Evolutionary conservation across 2,797 vertebrate species (phyloP), one percentile per base, ranked within the genome.

Genomic region (Enteromius argenteus): DNA sequence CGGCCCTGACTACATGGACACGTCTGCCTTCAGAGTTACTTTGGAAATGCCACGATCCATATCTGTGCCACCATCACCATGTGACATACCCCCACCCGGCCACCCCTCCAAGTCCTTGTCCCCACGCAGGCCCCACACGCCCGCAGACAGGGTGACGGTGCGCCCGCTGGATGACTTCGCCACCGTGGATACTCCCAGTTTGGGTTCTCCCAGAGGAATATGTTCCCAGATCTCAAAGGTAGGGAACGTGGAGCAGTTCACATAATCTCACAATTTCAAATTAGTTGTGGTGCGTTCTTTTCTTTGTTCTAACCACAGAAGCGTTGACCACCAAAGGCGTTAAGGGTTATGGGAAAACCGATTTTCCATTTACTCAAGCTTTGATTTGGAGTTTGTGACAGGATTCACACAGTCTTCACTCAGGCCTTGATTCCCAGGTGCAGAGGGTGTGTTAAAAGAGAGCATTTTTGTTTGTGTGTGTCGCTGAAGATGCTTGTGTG

Each of bases 41-140:
- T 89, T 98, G 78, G 98, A 99, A 89, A 97, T 98, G 93, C 98
- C 98, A 0, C 96, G 97, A 13, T 98, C 96, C 9, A 93, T 99
- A 90, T 99, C 98, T 1, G 98, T 99, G 87, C 98, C 98, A 0
- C 98, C 98, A 0, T 99, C 98, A 19, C 98, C 98, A 0, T 97
- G 96, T 10, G 98, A 99, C 87, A 94, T 99, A 80, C 96, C 96
- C 23, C 96, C 96, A 0, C 94, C 92, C 0, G 94, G 93, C 1
- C 94, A 94, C 62, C 91, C 94, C 30, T 80, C 93, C 27, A 97
- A 96, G 89, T 92, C 88, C 62, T 93, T 97, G 82, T 96, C 94
- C 0, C 94, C 96, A 3, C 95, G 96, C 84, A 94, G 97, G 89
- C 97, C 97, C 0, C 97, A 99, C 93, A 99, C 97, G 0, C 98